A percentile compares a stretch with the other conserved stretches of the same genome.
Conservation (phyloP, 2,797 vertebrate genomes). For the Pseudochromis fuscus region DNA sequence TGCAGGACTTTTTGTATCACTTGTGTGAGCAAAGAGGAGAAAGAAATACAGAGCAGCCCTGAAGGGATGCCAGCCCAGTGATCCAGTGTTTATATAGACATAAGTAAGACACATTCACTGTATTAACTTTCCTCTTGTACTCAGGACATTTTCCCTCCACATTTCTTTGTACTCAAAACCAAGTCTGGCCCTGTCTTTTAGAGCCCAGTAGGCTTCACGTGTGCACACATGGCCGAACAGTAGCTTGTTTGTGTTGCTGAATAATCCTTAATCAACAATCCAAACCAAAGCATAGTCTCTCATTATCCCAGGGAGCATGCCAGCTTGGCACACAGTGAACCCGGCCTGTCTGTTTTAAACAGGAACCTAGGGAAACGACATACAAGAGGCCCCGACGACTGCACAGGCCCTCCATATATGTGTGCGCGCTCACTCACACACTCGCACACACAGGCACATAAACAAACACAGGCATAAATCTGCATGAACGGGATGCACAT, state of each 20-base stretch:
- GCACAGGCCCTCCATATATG: constrained; percentile 24
- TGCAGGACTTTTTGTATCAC: constrained; percentile 20
- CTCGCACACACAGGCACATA: constrained; percentile 2
- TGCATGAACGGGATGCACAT: constrained; percentile 28
- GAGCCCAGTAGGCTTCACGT: constrained; percentile 41
- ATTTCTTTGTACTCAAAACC: constrained; percentile 39
- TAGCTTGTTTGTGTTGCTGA: constrained; percentile 84
- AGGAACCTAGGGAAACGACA: constrained; percentile 61
- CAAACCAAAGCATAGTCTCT: constrained; percentile 76
- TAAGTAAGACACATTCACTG: constrained; percentile 42
- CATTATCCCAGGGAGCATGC: constrained; percentile 76
- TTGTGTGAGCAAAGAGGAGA: constrained; percentile 36
- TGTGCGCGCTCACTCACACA: constrained; percentile 22
- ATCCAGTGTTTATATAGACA: constrained; percentile 54
- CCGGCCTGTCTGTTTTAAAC: constrained; percentile 65
- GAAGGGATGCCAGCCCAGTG: constrained; percentile 22
- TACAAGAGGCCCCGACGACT: constrained; percentile 32
- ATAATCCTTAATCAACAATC: constrained; percentile 84
- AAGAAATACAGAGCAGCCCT: constrained; percentile 20
- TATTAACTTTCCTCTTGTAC: constrained; percentile 41
- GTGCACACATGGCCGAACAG: constrained; percentile 74
- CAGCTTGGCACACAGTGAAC: constrained; percentile 72
- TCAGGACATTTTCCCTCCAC: constrained; percentile 33
- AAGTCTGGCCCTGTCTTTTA: constrained; percentile 36
- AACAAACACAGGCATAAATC: constrained; percentile 33